These are phyloP conservation scores for Phalacrocorax carbo DNA, from an alignment of 2,113 vertebrate genomes.

Conservation along the genomic window DNA sequence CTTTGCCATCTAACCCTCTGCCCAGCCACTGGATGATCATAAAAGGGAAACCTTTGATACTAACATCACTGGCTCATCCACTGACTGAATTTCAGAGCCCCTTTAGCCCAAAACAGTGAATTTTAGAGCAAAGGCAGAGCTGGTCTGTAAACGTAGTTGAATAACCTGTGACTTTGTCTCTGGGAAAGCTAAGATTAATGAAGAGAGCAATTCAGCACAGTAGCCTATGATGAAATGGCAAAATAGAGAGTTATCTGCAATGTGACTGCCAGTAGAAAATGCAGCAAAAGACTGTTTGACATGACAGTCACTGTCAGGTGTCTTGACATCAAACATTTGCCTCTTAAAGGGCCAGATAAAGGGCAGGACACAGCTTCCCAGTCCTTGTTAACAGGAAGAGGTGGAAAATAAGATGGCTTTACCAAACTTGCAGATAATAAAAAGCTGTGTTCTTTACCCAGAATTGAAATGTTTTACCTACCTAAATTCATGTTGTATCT, in stretches of 20 bases:
- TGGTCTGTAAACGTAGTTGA: not conserved
- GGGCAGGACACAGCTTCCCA: not conserved
- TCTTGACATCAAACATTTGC: not conserved
- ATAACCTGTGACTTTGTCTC: not conserved
- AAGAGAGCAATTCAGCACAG: not conserved
- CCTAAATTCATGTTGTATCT: not conserved
- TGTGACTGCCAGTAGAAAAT: not conserved
- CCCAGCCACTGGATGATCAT: not conserved
- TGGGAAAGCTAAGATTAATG: not conserved
- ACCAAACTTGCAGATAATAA: not conserved
- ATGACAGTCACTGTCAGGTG: not conserved
- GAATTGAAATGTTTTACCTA: not conserved
- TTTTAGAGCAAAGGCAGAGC: not conserved
- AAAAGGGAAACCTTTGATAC: not conserved
- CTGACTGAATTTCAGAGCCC: not conserved
- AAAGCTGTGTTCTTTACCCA: not conserved
- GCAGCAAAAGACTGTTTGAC: not conserved
- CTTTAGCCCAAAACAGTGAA: not conserved
- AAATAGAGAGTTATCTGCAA: not conserved
- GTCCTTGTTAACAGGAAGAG: not conserved
- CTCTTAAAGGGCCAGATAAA: not conserved
- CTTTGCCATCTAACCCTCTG: not conserved
- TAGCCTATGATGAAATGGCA: not conserved
- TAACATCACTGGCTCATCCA: not conserved
- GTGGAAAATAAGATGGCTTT: not conserved